Evolutionary conservation across 2,797 vertebrate species (phyloP).

Genomic region (Limosa lapponica): DNA sequence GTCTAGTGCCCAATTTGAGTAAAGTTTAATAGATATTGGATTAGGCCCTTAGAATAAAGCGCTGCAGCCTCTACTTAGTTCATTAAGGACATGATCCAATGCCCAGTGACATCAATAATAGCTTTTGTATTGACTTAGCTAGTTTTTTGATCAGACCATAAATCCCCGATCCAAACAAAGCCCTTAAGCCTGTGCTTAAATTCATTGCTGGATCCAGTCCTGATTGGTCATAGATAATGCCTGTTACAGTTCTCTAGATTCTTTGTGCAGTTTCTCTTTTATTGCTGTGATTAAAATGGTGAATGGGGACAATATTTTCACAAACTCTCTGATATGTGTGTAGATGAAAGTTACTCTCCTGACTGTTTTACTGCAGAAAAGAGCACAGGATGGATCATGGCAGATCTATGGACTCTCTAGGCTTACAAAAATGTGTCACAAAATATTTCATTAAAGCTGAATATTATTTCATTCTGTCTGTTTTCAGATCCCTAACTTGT

Average conservation of each 20-base stretch:
- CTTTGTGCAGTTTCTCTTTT: background rate
- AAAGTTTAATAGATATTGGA: background rate
- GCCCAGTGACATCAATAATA: slow-evolving; percentile 22
- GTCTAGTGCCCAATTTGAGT: background rate
- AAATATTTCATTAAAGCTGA: slow-evolving; percentile 24
- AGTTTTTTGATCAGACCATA: slow-evolving; percentile 15
- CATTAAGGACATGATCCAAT: slow-evolving; percentile 46
- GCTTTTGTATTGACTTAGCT: slow-evolving; percentile 46
- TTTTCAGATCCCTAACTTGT: background rate
- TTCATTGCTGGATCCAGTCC: background rate
- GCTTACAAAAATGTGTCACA: background rate
- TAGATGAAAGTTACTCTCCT: slow-evolving; percentile 15
- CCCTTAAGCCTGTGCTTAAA: slow-evolving; percentile 31
- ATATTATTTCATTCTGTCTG: background rate
- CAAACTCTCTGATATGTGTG: background rate
- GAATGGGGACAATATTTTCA: background rate
- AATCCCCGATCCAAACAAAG: background rate
- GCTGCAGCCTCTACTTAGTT: slow-evolving; percentile 13
- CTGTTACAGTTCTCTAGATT: background rate
- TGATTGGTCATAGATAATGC: background rate
- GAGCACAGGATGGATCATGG: accelerated
- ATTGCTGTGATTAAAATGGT: slow-evolving; percentile 37
- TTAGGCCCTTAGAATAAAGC: background rate
- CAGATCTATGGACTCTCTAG: background rate
- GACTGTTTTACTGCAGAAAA: background rate